Evolutionary conservation across 2,113 vertebrate genomes (phyloP).

Genomic region (Pipra filicauda): DNA sequence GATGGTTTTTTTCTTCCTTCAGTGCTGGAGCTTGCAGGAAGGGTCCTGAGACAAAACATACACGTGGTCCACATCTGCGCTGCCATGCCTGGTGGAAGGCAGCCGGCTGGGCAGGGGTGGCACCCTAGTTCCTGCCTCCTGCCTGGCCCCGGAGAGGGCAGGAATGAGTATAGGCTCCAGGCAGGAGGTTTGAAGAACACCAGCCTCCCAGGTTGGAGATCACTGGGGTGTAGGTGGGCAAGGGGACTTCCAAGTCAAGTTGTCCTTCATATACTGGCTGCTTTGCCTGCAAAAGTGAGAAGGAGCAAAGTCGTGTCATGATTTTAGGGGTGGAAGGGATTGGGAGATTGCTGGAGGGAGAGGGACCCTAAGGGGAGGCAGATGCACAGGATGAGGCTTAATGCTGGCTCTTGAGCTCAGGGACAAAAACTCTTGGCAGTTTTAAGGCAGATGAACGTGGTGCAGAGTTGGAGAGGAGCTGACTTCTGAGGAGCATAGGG

Average conservation of each 20-base stretch:
- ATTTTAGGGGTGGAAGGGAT: background rate
- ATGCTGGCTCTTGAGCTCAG: background rate
- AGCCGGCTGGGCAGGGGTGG: background rate
- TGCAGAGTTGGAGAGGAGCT: background rate
- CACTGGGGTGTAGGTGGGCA: background rate
- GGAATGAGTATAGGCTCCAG: background rate
- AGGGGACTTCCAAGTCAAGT: background rate
- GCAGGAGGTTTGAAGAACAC: background rate
- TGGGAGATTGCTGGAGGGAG: background rate
- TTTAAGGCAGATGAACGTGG: fast-evolving
- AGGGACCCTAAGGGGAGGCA: background rate
- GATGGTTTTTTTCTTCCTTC: background rate
- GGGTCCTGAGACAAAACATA: background rate
- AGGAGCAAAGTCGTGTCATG: background rate
- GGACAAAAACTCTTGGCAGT: background rate
- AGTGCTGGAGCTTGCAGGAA: background rate
- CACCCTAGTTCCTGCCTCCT: background rate
- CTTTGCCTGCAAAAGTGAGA: background rate
- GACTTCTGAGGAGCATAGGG: fast-evolving
- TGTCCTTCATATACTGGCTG: background rate
- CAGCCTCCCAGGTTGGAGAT: background rate
- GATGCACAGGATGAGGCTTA: background rate
- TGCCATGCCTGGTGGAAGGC: background rate
- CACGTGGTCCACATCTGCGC: background rate
- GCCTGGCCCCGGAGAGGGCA: background rate